A percentile compares a stretch with the other conserved stretches of the same genome.
Conservation (phyloP, 2,797 vertebrate species). For the Helarctos malayanus region DNA sequence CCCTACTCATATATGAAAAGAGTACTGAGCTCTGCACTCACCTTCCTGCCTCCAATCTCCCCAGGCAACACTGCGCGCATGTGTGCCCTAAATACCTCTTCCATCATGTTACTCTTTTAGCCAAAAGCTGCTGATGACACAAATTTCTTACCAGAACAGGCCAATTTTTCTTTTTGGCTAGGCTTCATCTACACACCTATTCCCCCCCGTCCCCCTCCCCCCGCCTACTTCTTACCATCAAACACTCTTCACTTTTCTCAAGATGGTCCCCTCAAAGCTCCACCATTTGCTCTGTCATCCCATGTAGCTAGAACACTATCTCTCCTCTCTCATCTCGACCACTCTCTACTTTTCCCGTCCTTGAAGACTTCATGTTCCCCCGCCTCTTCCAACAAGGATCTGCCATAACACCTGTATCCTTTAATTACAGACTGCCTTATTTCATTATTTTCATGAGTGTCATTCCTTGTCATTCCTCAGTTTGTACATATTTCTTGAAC, state of each 20-base stretch:
- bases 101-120: background rate
- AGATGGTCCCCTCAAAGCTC: background rate
- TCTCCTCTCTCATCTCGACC: background rate
- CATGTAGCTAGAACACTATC: background rate
- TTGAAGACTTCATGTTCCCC: background rate
- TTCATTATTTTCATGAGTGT: background rate
- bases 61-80: background rate
- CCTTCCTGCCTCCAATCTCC: background rate
- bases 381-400: background rate
- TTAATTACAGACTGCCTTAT: background rate
- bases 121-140: background rate
- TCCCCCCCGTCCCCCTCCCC: rapidly evolving
- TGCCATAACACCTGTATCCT: background rate
- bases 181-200: background rate
- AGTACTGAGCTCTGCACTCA: background rate
- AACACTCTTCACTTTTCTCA: background rate
- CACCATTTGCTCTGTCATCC: background rate
- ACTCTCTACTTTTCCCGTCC: background rate
- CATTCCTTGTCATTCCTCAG: background rate
- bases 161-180: background rate
- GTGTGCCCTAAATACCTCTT: background rate
- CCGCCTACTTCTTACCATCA: background rate
- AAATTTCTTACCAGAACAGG: background rate
- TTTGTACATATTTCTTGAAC: background rate
- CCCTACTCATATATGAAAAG: background rate